Percentiles rank a stretch among this genome's conserved stretches.
These are phyloP conservation scores for Drosophila leontia DNA, from an alignment of 1,140 invertebrate genomes.

Conservation along the genomic window DNA sequence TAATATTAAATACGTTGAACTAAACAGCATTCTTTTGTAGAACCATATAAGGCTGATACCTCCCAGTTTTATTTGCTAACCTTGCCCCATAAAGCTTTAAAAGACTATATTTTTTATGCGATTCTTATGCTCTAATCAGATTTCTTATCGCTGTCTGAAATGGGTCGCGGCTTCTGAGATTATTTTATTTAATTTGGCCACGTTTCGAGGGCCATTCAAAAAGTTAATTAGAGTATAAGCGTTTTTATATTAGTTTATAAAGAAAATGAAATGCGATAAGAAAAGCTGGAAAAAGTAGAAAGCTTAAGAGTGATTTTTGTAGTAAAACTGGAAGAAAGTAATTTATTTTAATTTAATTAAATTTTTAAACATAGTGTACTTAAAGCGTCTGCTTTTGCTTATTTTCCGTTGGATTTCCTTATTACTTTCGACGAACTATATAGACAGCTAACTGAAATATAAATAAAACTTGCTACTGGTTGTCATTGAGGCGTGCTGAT, in stretches of 20 bases:
- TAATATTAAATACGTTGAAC: conserved; percentile 47
- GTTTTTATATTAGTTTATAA: no score
- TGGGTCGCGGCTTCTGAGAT: conserved; percentile 6
- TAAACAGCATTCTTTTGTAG: conserved; percentile 56
- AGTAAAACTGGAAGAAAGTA: no score
- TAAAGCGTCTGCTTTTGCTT: not conserved
- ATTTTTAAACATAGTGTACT: not conserved
- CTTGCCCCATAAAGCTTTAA: not conserved
- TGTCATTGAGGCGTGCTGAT: conserved; percentile 53
- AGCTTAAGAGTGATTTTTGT: no score
- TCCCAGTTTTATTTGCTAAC: not conserved
- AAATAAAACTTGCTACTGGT: conserved; percentile 33
- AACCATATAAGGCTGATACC: conserved; percentile 6
- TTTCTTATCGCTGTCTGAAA: conserved; percentile 10
- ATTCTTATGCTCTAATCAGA: conserved; percentile 1
- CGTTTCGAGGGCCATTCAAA: not conserved
- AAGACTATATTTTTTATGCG: not conserved
- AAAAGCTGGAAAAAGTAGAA: no score
- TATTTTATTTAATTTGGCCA: not conserved
- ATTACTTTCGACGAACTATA: conserved; percentile 6
- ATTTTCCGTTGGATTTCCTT: conserved; percentile 1
- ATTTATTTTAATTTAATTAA: not conserved
- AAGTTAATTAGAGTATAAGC: no score
- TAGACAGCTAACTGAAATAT: conserved; percentile 20
- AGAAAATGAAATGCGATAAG: no score